These are phyloP conservation scores for Cladopsammia gracilis DNA, from an alignment of 64 coral and sea anemone genomes.

Conservation along the genomic window DNA sequence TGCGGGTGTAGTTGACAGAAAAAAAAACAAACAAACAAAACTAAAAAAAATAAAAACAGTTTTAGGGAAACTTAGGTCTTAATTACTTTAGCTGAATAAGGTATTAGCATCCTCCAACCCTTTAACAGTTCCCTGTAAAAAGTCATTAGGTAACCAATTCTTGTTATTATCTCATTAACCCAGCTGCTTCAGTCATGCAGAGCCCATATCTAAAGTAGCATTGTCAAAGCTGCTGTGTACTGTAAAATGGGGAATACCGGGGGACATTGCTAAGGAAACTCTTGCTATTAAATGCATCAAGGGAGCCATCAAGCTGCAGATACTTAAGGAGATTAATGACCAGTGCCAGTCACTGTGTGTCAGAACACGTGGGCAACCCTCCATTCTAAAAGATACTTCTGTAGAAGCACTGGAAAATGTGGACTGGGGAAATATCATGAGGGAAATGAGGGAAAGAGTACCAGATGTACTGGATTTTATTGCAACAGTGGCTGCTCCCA, in stretches of 20 bases:
- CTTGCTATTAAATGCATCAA: background rate
- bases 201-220: background rate
- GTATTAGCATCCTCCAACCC: too few species aligned
- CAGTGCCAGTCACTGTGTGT: background rate
- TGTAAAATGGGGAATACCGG: slow-evolving; percentile 36
- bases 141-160: background rate
- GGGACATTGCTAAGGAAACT: background rate
- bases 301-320: slow-evolving; percentile 1
- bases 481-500: slow-evolving; percentile 38
- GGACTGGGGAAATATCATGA: background rate
- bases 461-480: slow-evolving; percentile 26
- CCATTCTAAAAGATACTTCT: slow-evolving; percentile 10
- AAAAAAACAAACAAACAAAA: too few species aligned
- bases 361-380: slow-evolving; percentile 4
- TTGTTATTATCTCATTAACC: background rate
- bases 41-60: too few species aligned
- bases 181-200: slow-evolving; percentile 13
- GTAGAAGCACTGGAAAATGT: background rate
- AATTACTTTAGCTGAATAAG: too few species aligned
- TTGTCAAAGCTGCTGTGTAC: background rate
- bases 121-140: background rate
- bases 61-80: too few species aligned
- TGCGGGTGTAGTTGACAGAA: too few species aligned
- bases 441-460: slow-evolving; percentile 17
- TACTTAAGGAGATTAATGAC: background rate